Percentiles rank a stretch among this genome's conserved stretches.
These are phyloP conservation scores for Volucella bombylans DNA, from an alignment of 2,888 invertebrate species.

Conservation along the genomic window DNA sequence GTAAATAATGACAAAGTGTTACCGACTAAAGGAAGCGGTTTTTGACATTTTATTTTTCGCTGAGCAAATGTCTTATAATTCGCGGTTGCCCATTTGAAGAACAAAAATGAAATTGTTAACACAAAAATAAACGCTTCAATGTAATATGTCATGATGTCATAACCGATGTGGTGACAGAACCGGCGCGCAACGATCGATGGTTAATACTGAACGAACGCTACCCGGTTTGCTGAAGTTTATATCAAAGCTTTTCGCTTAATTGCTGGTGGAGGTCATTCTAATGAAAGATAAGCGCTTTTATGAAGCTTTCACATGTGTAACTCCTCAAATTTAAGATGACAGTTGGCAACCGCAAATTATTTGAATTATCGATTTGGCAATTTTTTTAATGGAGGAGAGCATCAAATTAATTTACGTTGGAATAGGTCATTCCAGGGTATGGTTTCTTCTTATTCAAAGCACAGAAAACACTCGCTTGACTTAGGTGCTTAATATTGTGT, in stretches of 20 bases:
- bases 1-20: constrained; percentile 73
- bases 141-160: constrained; percentile 47
- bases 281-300: background rate
- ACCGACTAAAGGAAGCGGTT: constrained; percentile 76
- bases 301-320: background rate
- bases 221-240: background rate
- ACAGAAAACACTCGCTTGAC: too few relatives aligned
- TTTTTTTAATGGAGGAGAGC: too few relatives aligned
- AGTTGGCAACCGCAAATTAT: background rate
- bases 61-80: constrained; percentile 75
- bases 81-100: constrained; percentile 78
- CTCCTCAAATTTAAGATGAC: background rate
- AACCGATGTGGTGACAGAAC: background rate
- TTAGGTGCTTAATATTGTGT: too few relatives aligned
- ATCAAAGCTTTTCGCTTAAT: constrained; percentile 3
- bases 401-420: too few relatives aligned
- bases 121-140: constrained; percentile 66
- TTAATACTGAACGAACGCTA: background rate
- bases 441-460: too few relatives aligned
- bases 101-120: constrained; percentile 49
- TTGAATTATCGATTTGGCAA: too few relatives aligned
- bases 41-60: constrained; percentile 75
- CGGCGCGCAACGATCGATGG: background rate
- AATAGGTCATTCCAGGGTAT: too few relatives aligned
- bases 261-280: background rate